phyloP scores from a whole-genome alignment of 2,888 invertebrate genomes.

The Lamellibrachia satsuma region DNA sequence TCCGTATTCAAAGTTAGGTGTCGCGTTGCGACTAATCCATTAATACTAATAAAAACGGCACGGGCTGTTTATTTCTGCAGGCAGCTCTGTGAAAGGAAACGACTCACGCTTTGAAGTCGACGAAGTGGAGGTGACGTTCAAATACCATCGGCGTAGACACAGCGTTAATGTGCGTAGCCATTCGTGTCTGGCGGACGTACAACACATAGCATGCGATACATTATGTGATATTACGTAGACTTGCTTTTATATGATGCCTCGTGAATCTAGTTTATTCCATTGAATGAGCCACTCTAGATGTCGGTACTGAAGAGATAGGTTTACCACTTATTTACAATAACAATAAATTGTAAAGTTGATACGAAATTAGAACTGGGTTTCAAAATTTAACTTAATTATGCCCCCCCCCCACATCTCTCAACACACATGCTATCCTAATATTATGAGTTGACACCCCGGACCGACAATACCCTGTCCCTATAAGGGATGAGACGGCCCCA shows the following conservation, averaged over 20 bases:
- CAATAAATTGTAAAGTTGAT: no score
- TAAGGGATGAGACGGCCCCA: no score
- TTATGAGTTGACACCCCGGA: background rate
- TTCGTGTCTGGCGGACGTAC: background rate
- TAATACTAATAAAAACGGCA: background rate
- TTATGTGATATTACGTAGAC: background rate
- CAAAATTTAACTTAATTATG: no score
- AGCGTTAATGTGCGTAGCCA: background rate
- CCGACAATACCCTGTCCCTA: background rate
- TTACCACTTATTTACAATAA: no score
- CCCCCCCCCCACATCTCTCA: background rate
- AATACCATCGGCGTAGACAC: conserved; percentile 33
- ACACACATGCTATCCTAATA: background rate
- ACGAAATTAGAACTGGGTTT: no score
- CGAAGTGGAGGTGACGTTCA: conserved; percentile 38
- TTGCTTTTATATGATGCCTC: no score
- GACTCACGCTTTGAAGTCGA: conserved; percentile 33
- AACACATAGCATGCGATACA: background rate
- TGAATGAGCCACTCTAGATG: no score
- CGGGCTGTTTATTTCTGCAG: background rate
- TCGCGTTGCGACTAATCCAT: no score
- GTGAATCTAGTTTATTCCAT: no score
- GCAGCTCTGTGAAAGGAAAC: background rate
- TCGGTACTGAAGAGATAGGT: no score
- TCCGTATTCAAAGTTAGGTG: background rate